Percentiles rank a stretch among this genome's conserved stretches.
Evolutionary conservation across 2,797 vertebrate species (phyloP).

Genomic region (Spinus pinus): DNA sequence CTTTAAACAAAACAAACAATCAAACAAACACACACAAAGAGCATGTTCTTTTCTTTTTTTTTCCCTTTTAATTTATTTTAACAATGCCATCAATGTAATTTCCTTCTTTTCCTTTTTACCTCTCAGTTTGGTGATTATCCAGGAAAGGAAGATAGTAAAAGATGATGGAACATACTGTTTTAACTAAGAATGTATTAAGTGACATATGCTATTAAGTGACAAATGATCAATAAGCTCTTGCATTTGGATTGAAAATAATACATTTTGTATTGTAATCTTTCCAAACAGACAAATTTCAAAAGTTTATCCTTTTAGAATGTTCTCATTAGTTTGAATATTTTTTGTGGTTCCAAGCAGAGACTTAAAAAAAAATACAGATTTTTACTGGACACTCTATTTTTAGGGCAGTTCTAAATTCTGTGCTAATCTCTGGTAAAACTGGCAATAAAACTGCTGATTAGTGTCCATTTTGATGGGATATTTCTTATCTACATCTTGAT

Average conservation of each 20-base stretch:
- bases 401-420: background rate
- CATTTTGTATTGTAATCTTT: background rate
- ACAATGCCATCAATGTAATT: rapidly evolving
- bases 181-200: background rate
- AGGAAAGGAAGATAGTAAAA: background rate
- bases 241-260: background rate
- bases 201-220: no score
- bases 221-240: background rate
- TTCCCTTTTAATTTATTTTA: background rate
- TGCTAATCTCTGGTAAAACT: background rate
- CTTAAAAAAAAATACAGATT: background rate
- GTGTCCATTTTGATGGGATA: background rate
- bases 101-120: background rate
- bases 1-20: background rate
- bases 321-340: background rate
- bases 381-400: background rate
- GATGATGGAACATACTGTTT: background rate
- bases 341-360: background rate
- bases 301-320: background rate
- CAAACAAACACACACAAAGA: background rate
- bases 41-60: rapidly evolving
- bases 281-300: background rate
- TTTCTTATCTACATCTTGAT: background rate
- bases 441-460: background rate
- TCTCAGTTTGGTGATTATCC: rapidly evolving